A percentile compares a stretch with the other conserved stretches of the same genome.
These are phyloP conservation scores for Zeugodacus cucurbitae DNA, from an alignment of 1,140 invertebrate genomes.

Conservation along the genomic window DNA sequence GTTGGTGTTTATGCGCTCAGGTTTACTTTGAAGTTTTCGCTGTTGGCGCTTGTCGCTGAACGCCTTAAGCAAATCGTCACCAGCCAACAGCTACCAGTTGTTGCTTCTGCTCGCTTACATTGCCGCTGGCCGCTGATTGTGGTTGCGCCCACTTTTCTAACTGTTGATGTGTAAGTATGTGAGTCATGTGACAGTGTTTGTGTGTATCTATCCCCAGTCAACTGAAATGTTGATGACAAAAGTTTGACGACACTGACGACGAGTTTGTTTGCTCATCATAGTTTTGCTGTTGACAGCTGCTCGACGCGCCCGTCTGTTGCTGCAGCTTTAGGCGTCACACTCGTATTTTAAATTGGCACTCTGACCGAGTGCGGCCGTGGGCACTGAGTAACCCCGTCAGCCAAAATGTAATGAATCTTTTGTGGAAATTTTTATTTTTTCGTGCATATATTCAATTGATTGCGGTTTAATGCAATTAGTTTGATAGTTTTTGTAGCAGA, in stretches of 20 bases:
- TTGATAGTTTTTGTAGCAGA: too few relatives aligned
- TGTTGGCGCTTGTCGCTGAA: not conserved
- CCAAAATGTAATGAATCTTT: not conserved
- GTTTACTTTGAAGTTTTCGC: conserved; percentile 25
- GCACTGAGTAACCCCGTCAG: not conserved
- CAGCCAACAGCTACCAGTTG: not conserved
- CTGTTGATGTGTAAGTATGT: not conserved
- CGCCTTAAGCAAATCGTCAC: not conserved
- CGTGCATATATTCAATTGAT: too few relatives aligned
- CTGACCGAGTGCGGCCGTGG: not conserved
- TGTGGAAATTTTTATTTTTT: too few relatives aligned
- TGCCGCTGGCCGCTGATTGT: not conserved
- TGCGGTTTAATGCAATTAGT: too few relatives aligned
- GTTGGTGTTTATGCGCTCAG: not conserved
- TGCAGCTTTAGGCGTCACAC: not conserved
- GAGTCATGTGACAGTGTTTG: not conserved
- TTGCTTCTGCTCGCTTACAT: not conserved
- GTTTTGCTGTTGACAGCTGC: not conserved
- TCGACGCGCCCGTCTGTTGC: not conserved
- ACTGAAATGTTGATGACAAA: conserved; percentile 29
- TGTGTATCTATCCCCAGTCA: not conserved
- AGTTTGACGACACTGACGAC: conserved; percentile 15
- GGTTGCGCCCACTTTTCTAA: not conserved
- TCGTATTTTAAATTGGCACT: not conserved
- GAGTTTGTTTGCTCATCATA: conserved; percentile 11